Percentiles rank a stretch among this genome's conserved stretches.
phyloP scores from a whole-genome alignment of 2,888 invertebrate genomes.

The Oscheius sp. region DNA sequence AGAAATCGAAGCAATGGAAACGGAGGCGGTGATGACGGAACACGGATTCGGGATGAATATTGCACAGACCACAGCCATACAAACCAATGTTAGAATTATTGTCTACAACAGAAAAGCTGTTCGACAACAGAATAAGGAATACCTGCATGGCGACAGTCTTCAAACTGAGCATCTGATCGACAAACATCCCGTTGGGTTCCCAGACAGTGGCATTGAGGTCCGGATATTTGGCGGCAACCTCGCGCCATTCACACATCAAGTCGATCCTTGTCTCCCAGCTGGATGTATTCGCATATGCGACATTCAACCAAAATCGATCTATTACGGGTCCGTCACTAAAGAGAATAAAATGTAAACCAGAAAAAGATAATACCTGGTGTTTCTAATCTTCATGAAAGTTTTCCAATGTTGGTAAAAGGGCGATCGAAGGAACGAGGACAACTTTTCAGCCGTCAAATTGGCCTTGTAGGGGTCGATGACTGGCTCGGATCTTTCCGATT shows the following conservation, averaged over 20 bases:
- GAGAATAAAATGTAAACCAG: neutral
- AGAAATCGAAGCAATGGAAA: conserved; percentile 69
- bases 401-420: conserved; percentile 71
- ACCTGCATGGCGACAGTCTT: conserved; percentile 68
- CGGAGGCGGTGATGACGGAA: conserved; percentile 65
- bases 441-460: conserved; percentile 51
- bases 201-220: conserved; percentile 70
- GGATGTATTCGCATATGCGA: conserved; percentile 68
- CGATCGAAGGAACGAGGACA: conserved; percentile 63
- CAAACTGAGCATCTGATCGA: conserved; percentile 72
- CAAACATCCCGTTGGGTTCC: conserved; percentile 70
- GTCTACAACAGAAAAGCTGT: conserved; percentile 44
- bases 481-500: conserved; percentile 36
- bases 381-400: conserved; percentile 53
- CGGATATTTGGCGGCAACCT: conserved; percentile 44
- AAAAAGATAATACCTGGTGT: conserved; percentile 17
- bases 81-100: conserved; percentile 63
- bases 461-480: conserved; percentile 52
- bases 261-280: conserved; percentile 69
- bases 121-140: neutral
- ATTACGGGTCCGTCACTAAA: conserved; percentile 44
- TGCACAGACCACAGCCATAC: conserved; percentile 71
- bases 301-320: conserved; percentile 65
- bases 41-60: conserved; percentile 71
- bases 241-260: conserved; percentile 69